Evolutionary conservation across 2,888 invertebrate species (phyloP), one percentile per base, ranked within the genome.

Genomic region (Drosophila paramelanica): DNA sequence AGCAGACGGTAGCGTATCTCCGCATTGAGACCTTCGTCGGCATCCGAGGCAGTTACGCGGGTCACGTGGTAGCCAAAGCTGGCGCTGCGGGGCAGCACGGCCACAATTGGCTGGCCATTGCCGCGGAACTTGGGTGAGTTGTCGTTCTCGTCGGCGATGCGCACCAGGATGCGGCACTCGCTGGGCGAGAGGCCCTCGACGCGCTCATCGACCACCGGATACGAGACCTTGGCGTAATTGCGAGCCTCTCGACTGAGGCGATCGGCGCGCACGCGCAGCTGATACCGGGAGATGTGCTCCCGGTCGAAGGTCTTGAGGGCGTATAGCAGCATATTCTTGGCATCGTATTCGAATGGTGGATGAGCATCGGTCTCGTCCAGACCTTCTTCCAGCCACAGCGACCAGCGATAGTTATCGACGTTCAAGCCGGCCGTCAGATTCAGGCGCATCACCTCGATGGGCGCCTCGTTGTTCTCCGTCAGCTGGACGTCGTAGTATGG

Each of bases 21-120:
- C 0, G 96, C 95, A 89, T 97, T 97, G 14, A 95, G 85, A 0
- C 96, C 97, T 1, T 93, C 91, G 81, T 97, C 97, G 1, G 94
- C 93, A 91, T 97, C 97, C 45, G 93, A 93, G 0, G 97, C 97
- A 94, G 95, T 94, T 17, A 97, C 94, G 88, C 94, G 94, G 49
- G 96, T 94, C 57, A 97, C 95, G 90, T 96, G 96, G 90, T 96
- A 96, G 1, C 97, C 97, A 90, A 96, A 97, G 67, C 95, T 94
- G 7, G 96, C 97, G 31, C 95, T 95, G 0, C 96, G 95, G 0
- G 97, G 96, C 69, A 97, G 95, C 0, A 97, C 97, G 0, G 97
- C 96, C 0, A 97, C 95, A 74, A 97, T 94, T 0, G 97, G 97
- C 36, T 95, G 93, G 3, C 96, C 96, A 60, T 94, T 95, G 42